phyloP scores from a whole-genome alignment of 2,888 invertebrate genomes.

The Noctua janthina region DNA sequence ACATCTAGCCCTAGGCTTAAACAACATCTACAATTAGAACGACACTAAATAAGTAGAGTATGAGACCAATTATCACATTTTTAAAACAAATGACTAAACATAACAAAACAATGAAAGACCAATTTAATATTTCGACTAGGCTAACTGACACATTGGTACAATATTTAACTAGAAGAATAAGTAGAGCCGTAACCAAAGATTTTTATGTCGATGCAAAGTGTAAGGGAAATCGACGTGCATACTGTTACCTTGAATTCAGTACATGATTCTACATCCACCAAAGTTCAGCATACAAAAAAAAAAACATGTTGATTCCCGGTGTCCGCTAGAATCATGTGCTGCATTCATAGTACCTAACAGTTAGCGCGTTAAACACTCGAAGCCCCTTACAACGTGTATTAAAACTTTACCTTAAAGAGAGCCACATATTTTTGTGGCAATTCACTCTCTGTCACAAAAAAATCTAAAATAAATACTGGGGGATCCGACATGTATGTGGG shows the following conservation, averaged over 20 bases:
- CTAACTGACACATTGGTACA: not conserved
- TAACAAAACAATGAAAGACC: not conserved
- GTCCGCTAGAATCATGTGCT: not conserved
- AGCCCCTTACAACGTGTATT: not conserved
- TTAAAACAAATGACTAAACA: not conserved
- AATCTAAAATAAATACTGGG: not conserved
- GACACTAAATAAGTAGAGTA: slow-evolving; percentile 1
- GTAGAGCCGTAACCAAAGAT: not conserved
- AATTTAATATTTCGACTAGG: slow-evolving; percentile 32
- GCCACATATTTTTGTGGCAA: not conserved
- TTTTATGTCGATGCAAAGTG: not conserved
- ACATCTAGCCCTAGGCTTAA: not conserved
- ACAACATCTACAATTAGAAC: not conserved
- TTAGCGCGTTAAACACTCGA: not conserved
- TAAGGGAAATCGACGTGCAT: not conserved
- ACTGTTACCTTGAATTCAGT: not conserved
- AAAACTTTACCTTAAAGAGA: slow-evolving; percentile 17
- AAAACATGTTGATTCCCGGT: not conserved
- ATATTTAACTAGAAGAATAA: not conserved
- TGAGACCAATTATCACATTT: slow-evolving; percentile 25
- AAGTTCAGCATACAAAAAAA: not conserved
- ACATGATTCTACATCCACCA: not conserved
- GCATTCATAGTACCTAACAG: not conserved
- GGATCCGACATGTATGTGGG: slow-evolving; percentile 52
- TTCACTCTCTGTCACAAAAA: not conserved